Evolutionary conservation across 2,888 invertebrate genomes (phyloP).

Genomic region (Archaeoteleia sp.): DNA sequence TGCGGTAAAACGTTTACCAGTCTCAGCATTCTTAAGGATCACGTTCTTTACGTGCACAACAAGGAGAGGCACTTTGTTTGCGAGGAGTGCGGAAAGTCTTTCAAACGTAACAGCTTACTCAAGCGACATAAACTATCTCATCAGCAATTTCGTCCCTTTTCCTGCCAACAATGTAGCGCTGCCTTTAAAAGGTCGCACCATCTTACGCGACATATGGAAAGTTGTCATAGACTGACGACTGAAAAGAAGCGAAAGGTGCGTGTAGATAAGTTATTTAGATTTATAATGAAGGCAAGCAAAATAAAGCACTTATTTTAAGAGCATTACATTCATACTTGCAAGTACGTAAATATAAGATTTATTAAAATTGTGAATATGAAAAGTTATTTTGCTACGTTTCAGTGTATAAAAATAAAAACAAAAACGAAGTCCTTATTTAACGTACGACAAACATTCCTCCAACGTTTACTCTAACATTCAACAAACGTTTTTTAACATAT

Average conservation of each 20-base stretch:
- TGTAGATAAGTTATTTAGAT: no score
- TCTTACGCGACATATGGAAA: constrained; percentile 69
- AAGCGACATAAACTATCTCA: constrained; percentile 69
- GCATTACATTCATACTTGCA: no score
- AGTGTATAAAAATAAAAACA: no score
- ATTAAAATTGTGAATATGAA: no score
- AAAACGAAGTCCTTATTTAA: no score
- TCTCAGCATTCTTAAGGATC: constrained; percentile 69
- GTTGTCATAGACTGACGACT: constrained; percentile 64
- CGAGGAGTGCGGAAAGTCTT: constrained; percentile 69
- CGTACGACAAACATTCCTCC: no score
- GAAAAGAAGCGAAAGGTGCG: constrained; percentile 64
- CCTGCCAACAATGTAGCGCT: constrained; percentile 66
- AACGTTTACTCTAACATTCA: no score
- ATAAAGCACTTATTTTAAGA: no score
- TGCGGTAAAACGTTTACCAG: constrained; percentile 71
- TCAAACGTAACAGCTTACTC: constrained; percentile 71
- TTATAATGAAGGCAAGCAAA: no score
- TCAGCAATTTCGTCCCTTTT: constrained; percentile 69
- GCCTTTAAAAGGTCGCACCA: constrained; percentile 71
- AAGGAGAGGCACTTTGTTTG: constrained; percentile 69
- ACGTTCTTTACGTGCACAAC: constrained; percentile 69
- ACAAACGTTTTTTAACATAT: no score
- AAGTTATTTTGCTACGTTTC: no score
- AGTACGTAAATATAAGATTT: no score